Evolutionary conservation across 1,140 invertebrate species (phyloP).

Genomic region (Argopecten irradians): DNA sequence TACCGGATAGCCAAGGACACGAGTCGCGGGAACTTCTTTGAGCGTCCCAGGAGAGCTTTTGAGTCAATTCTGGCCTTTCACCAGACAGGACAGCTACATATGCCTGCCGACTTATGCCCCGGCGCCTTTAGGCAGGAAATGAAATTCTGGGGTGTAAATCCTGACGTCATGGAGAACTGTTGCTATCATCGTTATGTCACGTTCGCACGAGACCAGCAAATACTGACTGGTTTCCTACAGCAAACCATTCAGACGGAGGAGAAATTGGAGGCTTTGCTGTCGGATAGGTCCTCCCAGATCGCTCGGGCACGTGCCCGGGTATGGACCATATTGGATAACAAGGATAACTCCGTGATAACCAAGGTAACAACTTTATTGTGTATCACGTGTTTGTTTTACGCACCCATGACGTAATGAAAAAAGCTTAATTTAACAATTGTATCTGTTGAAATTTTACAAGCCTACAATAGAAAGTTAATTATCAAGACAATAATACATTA

Average conservation of each 20-base stretch:
- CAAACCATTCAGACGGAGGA: not conserved
- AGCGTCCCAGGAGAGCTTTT: conserved; percentile 51
- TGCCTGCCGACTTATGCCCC: conserved; percentile 60
- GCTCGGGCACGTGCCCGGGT: not conserved
- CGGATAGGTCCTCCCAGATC: not conserved
- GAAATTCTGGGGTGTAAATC: conserved; percentile 63
- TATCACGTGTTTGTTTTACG: no score
- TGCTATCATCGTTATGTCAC: conserved; percentile 61
- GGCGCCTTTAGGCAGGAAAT: conserved; percentile 60
- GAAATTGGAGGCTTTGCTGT: not conserved
- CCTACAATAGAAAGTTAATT: no score
- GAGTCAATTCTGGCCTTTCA: conserved; percentile 61
- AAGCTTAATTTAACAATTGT: no score
- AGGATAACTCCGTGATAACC: conserved; percentile 25
- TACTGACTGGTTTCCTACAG: conserved; percentile 47
- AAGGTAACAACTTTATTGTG: conserved; percentile 43
- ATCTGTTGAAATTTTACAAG: no score
- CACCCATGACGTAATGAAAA: no score
- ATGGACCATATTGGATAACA: conserved; percentile 38
- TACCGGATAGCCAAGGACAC: not conserved
- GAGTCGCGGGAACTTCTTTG: not conserved
- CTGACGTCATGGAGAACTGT: conserved; percentile 56
- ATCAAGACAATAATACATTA: no score
- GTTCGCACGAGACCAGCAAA: conserved; percentile 56
- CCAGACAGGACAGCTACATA: conserved; percentile 62